Percentiles rank a stretch among this genome's conserved stretches.
These are phyloP conservation scores for Leguminivora glycinivorella DNA, from an alignment of 1,140 invertebrate species.

Conservation along the genomic window DNA sequence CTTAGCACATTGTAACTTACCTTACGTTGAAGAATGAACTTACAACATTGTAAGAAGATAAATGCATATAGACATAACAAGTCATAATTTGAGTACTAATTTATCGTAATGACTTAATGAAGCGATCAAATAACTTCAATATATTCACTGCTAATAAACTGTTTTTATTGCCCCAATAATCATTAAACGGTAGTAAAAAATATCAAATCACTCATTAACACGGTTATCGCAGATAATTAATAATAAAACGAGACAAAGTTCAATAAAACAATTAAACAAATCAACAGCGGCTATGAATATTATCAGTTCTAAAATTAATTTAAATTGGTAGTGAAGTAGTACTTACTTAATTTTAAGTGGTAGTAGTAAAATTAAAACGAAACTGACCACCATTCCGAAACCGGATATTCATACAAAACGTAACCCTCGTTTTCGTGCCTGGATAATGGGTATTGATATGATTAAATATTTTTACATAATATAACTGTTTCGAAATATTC, in stretches of 20 bases:
- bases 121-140: conserved; percentile 1
- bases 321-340: conserved; percentile 19
- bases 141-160: conserved; percentile 11
- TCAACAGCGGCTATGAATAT: neutral
- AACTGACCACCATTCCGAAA: too few relatives aligned
- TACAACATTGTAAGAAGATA: neutral
- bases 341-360: conserved; percentile 59
- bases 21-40: neutral
- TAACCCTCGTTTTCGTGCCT: too few relatives aligned
- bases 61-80: neutral
- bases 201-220: conserved; percentile 7
- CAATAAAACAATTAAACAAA: conserved; percentile 20
- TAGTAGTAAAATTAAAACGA: conserved; percentile 48
- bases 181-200: conserved; percentile 21
- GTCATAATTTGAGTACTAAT: neutral
- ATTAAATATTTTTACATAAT: too few relatives aligned
- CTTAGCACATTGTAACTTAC: too few relatives aligned
- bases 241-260: conserved; percentile 20
- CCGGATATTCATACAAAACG: too few relatives aligned
- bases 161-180: conserved; percentile 21
- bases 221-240: conserved; percentile 8
- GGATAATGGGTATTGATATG: too few relatives aligned
- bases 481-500: too few relatives aligned
- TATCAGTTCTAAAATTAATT: conserved; percentile 20
- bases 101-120: conserved; percentile 15